Conservation (phyloP, 2,113 vertebrate species). For the Myodes glareolus region DNA sequence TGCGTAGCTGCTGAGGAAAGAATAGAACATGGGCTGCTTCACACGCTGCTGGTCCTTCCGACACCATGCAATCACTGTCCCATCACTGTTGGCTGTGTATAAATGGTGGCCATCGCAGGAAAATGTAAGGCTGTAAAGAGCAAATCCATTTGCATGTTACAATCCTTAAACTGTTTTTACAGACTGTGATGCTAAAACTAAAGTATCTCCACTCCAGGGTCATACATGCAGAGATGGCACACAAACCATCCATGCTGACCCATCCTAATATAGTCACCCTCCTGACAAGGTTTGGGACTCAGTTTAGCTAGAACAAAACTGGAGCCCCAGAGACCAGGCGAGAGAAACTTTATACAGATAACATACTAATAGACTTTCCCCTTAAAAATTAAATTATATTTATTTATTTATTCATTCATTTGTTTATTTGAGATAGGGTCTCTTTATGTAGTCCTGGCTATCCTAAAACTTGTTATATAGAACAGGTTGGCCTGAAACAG, state of each 20-base stretch:
- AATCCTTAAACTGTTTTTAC: neutral
- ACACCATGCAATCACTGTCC: constrained; percentile 97
- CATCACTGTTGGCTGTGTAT: constrained; percentile 97
- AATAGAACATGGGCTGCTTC: constrained; percentile 99
- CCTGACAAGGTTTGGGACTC: neutral
- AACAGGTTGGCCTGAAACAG: neutral
- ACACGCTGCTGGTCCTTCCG: constrained; percentile 97
- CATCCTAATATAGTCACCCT: neutral
- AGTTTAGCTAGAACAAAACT: neutral
- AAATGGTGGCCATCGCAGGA: constrained; percentile 99
- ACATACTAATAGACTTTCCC: neutral
- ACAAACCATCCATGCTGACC: no score
- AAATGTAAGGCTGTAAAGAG: constrained; percentile 93
- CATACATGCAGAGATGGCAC: neutral
- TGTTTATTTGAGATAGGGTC: neutral
- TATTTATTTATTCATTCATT: neutral
- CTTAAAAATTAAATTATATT: neutral
- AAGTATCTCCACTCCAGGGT: neutral
- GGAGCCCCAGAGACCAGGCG: neutral
- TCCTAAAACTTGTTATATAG: neutral
- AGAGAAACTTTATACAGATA: neutral
- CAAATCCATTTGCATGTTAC: neutral
- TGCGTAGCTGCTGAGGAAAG: constrained; percentile 98
- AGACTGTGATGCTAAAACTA: neutral
- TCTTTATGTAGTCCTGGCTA: neutral